Evolutionary conservation across 2,113 vertebrate species (phyloP).

Genomic region (Chionomys nivalis): DNA sequence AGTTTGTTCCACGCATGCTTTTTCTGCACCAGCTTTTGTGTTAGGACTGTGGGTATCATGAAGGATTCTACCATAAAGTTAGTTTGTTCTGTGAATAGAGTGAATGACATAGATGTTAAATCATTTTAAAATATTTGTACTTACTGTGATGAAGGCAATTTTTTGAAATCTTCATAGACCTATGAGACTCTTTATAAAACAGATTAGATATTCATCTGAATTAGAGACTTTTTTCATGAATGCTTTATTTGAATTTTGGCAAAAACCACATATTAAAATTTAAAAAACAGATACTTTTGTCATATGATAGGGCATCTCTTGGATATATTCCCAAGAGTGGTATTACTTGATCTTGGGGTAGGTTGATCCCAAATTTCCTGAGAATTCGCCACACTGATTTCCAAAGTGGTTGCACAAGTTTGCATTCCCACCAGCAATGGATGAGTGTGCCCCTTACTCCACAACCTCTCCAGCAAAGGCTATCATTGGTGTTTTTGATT

Average conservation of each 20-base stretch:
- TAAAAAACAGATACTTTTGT: background rate
- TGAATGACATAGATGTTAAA: background rate
- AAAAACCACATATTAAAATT: background rate
- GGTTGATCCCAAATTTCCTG: too few species aligned
- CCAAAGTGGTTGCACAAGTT: too few species aligned
- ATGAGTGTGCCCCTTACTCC: too few species aligned
- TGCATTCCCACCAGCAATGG: too few species aligned
- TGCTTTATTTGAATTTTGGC: background rate
- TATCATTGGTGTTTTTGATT: too few species aligned
- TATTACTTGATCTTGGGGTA: too few species aligned
- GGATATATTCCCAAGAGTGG: too few species aligned
- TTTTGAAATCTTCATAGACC: background rate
- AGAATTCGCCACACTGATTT: too few species aligned
- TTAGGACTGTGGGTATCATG: background rate
- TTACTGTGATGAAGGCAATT: background rate
- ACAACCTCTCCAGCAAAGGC: too few species aligned
- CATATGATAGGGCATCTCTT: too few species aligned
- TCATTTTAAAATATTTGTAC: background rate
- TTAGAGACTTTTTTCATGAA: background rate
- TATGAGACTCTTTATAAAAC: background rate
- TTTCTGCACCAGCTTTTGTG: background rate
- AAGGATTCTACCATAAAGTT: background rate
- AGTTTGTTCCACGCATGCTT: background rate
- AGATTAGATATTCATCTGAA: background rate
- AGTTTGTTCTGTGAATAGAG: background rate